Conservation (phyloP, 2,113 vertebrate genomes). For the Antechinus flavipes region DNA sequence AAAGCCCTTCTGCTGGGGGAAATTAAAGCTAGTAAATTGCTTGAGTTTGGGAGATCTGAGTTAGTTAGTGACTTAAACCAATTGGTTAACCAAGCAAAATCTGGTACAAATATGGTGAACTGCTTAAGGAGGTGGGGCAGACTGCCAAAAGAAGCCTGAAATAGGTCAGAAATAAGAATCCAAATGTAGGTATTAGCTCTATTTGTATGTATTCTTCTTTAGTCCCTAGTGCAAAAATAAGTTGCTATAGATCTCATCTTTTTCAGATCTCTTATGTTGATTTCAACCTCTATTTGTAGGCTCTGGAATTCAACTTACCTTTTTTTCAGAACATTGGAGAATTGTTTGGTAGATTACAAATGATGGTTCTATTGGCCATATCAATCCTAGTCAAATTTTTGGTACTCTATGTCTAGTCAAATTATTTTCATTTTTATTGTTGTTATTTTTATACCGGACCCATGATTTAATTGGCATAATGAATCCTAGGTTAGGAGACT, state of each 20-base stretch:
- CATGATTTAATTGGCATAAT: background rate
- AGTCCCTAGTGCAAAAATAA: background rate
- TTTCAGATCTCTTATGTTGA: background rate
- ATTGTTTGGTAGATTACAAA: background rate
- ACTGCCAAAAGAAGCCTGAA: background rate
- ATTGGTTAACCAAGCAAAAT: background rate
- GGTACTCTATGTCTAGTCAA: background rate
- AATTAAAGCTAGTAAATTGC: background rate
- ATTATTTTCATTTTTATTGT: background rate
- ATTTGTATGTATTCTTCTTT: background rate
- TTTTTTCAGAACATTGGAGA: background rate
- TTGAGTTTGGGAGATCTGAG: background rate
- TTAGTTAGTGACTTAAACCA: background rate
- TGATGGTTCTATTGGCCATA: background rate
- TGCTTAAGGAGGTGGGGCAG: background rate
- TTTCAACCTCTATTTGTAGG: background rate
- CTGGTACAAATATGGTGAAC: background rate
- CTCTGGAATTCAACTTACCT: background rate
- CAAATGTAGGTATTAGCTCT: background rate
- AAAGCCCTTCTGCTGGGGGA: background rate
- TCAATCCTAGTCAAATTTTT: background rate
- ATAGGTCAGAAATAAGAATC: background rate
- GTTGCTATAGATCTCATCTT: background rate
- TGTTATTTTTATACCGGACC: background rate
- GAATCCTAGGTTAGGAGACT: background rate